phyloP scores from a whole-genome alignment of 2,888 invertebrate genomes.

The Spodoptera littoralis region DNA sequence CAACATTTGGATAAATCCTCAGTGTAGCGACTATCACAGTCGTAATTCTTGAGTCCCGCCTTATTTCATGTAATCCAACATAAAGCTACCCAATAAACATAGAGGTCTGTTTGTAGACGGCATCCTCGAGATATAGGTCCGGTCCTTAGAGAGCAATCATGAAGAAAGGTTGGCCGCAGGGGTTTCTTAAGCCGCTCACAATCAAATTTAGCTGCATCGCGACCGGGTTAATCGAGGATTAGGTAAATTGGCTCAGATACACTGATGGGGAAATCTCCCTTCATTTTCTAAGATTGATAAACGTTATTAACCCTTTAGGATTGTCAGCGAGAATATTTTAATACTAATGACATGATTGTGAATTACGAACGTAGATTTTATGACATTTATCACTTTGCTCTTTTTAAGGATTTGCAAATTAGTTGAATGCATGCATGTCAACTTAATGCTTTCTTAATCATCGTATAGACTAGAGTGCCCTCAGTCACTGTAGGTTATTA shows the following conservation, averaged over 20 bases:
- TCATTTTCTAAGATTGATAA: conserved; percentile 54
- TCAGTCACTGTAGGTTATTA: background rate
- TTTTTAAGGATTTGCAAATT: too few relatives aligned
- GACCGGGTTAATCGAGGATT: conserved; percentile 71
- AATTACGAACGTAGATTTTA: background rate
- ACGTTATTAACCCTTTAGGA: conserved; percentile 46
- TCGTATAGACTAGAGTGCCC: background rate
- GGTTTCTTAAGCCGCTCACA: conserved; percentile 69
- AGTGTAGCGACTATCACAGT: conserved; percentile 21
- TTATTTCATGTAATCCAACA: conserved; percentile 53
- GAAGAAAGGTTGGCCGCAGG: conserved; percentile 70
- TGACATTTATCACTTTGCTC: background rate
- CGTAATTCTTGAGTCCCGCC: conserved; percentile 42
- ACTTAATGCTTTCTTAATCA: background rate
- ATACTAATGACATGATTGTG: conserved; percentile 2
- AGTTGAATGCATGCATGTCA: too few relatives aligned
- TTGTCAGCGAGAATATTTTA: conserved; percentile 6
- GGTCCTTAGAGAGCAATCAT: conserved; percentile 66
- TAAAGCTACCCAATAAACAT: conserved; percentile 53
- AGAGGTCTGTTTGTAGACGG: conserved; percentile 43
- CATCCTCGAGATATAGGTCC: conserved; percentile 55
- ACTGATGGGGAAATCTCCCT: conserved; percentile 65
- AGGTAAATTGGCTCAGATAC: conserved; percentile 68
- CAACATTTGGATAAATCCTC: conserved; percentile 16
- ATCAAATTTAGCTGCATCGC: conserved; percentile 75